These are phyloP conservation scores for Tetramorium simillimum DNA, from an alignment of 1,140 invertebrate genomes.

Conservation along the genomic window DNA sequence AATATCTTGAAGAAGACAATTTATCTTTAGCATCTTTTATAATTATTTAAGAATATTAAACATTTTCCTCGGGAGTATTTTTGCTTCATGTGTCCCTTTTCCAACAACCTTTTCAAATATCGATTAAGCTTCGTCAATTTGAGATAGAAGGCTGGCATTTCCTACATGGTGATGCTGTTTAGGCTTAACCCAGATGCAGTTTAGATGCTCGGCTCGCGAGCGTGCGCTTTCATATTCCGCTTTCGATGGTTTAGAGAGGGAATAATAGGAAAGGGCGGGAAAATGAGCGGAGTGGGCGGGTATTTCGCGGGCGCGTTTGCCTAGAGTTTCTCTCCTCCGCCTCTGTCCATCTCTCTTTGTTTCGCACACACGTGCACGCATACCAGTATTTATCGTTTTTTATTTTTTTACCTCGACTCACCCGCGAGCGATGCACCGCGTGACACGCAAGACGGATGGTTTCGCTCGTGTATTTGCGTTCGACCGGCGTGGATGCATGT, in stretches of 20 bases:
- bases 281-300: constrained; percentile 47
- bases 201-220: not conserved
- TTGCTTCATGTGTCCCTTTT: not conserved
- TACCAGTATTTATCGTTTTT: constrained; percentile 35
- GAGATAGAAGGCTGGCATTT: not conserved
- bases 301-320: constrained; percentile 52
- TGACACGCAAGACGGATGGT: constrained; percentile 57
- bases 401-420: constrained; percentile 9
- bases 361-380: not conserved
- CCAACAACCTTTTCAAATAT: not conserved
- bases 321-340: constrained; percentile 17
- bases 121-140: not conserved
- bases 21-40: not conserved
- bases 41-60: not conserved
- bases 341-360: constrained; percentile 3
- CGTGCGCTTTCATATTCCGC: constrained; percentile 41
- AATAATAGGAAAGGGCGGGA: constrained; percentile 60
- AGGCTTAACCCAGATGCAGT: not conserved
- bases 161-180: not conserved
- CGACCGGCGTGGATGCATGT: not conserved
- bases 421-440: constrained; percentile 43
- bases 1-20: not conserved
- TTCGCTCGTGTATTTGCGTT: constrained; percentile 40
- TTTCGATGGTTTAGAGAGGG: constrained; percentile 27
- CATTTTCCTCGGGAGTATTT: not conserved